These are phyloP conservation scores for Eilema griseolum DNA, from an alignment of 2,888 invertebrate genomes.

Conservation along the genomic window DNA sequence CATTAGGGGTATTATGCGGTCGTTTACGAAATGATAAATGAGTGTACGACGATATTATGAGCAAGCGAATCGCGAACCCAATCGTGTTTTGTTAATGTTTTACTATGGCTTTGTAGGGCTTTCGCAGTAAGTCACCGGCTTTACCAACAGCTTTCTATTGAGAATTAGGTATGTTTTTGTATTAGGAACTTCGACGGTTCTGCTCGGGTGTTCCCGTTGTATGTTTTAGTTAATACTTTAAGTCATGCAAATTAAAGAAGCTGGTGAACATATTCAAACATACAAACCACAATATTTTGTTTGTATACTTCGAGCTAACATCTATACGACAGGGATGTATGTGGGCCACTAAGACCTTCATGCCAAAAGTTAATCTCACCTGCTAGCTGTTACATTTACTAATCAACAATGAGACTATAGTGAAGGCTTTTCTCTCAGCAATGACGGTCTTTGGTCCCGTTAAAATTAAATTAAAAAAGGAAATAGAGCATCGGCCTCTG, in stretches of 20 bases:
- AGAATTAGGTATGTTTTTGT: conserved; percentile 51
- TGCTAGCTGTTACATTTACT: too few relatives aligned
- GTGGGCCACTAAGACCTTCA: too few relatives aligned
- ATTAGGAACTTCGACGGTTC: conserved; percentile 33
- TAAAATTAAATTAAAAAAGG: too few relatives aligned
- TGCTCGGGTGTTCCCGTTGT: not conserved
- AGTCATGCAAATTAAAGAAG: not conserved
- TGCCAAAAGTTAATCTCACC: not conserved
- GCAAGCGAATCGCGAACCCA: conserved; percentile 63
- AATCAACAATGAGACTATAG: too few relatives aligned
- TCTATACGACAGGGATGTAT: too few relatives aligned
- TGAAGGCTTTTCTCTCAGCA: too few relatives aligned
- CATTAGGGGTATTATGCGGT: conserved; percentile 84
- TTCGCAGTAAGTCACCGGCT: conserved; percentile 50
- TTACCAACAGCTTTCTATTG: conserved; percentile 46
- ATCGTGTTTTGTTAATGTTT: conserved; percentile 75
- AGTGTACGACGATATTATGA: conserved; percentile 72
- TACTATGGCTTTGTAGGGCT: conserved; percentile 67
- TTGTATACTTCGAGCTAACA: not conserved
- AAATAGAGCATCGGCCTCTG: too few relatives aligned
- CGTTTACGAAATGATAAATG: conserved; percentile 84
- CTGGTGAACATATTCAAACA: not conserved
- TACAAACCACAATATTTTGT: not conserved
- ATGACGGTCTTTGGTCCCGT: too few relatives aligned
- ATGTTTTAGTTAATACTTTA: conserved; percentile 1